Conservation (phyloP, 2,797 vertebrate species). For the Loriculus beryllinus region DNA sequence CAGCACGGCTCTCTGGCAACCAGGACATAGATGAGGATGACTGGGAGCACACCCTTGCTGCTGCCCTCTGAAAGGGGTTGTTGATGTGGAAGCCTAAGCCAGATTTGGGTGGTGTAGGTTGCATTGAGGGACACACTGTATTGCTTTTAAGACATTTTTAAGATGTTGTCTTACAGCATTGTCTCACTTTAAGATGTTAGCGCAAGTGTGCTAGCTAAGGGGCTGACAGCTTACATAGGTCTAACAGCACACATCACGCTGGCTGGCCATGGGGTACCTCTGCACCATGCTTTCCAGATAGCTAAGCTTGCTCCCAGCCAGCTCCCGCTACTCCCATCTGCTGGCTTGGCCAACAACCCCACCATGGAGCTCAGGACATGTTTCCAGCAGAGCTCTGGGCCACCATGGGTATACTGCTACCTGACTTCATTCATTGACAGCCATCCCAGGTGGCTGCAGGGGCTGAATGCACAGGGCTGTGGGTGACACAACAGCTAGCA, state of each 20-base stretch:
- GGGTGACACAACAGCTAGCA: fast-evolving
- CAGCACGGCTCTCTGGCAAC: neutral
- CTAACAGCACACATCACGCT: neutral
- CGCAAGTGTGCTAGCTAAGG: neutral
- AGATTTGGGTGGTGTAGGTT: neutral
- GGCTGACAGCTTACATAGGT: neutral
- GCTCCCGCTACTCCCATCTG: neutral
- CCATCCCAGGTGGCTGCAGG: fast-evolving
- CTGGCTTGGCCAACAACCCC: neutral
- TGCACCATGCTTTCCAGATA: neutral
- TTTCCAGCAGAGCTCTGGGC: neutral
- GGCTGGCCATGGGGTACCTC: neutral
- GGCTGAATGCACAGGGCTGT: neutral
- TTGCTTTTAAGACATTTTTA: neutral
- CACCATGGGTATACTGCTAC: fast-evolving
- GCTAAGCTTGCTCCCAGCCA: neutral
- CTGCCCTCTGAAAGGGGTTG: neutral
- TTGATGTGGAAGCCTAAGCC: neutral
- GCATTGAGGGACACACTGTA: neutral
- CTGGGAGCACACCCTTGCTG: neutral
- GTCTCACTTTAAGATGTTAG: neutral
- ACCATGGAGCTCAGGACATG: fast-evolving
- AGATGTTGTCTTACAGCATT: neutral
- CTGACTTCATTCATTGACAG: neutral
- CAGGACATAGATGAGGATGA: neutral